Evolutionary conservation across 2,888 invertebrate species (phyloP).

Genomic region (Orthosia gracilis): DNA sequence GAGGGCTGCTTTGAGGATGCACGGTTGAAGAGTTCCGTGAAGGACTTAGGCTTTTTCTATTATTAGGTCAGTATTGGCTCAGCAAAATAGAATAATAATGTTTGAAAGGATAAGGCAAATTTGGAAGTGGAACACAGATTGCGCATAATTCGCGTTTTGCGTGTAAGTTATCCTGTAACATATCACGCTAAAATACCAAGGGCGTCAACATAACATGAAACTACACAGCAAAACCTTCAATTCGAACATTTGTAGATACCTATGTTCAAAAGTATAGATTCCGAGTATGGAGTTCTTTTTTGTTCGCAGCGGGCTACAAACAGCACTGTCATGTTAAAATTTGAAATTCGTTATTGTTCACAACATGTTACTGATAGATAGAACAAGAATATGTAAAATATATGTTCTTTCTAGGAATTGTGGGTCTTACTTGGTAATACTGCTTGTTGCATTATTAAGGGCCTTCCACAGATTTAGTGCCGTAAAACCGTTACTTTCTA

Average conservation of each 20-base stretch:
- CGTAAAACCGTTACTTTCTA: too few species aligned
- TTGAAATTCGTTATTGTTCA: conserved; percentile 35
- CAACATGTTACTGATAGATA: conserved; percentile 11
- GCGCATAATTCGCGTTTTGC: neutral
- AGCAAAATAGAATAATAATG: too few species aligned
- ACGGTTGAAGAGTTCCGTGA: too few species aligned
- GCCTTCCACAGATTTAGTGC: too few species aligned
- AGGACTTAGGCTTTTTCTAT: too few species aligned
- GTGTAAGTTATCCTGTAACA: neutral
- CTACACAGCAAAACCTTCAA: neutral
- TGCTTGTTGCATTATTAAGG: neutral
- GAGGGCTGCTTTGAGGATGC: too few species aligned
- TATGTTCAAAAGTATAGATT: conserved; percentile 10
- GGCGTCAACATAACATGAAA: neutral
- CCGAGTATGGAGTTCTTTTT: conserved; percentile 3
- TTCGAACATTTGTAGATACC: neutral
- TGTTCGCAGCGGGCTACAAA: neutral
- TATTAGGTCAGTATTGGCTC: too few species aligned
- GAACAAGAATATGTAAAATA: neutral
- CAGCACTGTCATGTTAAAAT: conserved; percentile 35
- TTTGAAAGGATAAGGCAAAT: neutral
- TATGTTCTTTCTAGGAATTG: conserved; percentile 11
- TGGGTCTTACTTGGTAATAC: neutral
- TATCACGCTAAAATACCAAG: neutral
- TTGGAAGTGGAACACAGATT: too few species aligned